Conservation (phyloP, 2,797 vertebrate genomes). For the Babyrousa celebensis region DNA sequence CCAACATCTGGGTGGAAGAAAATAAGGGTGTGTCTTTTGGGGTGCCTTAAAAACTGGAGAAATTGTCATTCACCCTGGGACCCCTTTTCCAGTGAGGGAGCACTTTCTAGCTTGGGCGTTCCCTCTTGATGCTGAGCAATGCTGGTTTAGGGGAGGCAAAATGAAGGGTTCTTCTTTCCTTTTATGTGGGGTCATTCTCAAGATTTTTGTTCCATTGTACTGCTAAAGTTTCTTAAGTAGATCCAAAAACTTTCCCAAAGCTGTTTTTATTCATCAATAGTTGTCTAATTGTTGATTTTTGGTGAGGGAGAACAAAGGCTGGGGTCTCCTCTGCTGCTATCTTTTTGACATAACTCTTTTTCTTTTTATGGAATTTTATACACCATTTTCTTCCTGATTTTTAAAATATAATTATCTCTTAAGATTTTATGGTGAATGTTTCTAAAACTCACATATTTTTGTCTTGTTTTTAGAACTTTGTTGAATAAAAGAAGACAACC, state of each 20-base stretch:
- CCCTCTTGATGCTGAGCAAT: background rate
- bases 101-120: background rate
- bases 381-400: background rate
- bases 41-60: background rate
- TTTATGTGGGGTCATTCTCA: background rate
- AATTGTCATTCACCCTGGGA: background rate
- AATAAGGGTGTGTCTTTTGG: background rate
- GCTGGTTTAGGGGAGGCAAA: background rate
- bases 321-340: background rate
- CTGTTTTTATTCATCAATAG: background rate
- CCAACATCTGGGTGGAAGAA: background rate
- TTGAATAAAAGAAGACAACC: background rate
- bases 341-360: background rate
- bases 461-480: background rate
- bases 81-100: background rate
- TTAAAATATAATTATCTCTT: conserved; percentile 9
- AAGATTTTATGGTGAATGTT: background rate
- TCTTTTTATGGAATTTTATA: background rate
- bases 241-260: too few relatives aligned
- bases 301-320: background rate
- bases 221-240: background rate
- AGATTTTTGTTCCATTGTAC: background rate
- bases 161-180: background rate
- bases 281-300: background rate
- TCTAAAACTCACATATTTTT: background rate